These are phyloP conservation scores for Octonoba sinensis DNA, from an alignment of 2,888 invertebrate species.

Conservation along the genomic window DNA sequence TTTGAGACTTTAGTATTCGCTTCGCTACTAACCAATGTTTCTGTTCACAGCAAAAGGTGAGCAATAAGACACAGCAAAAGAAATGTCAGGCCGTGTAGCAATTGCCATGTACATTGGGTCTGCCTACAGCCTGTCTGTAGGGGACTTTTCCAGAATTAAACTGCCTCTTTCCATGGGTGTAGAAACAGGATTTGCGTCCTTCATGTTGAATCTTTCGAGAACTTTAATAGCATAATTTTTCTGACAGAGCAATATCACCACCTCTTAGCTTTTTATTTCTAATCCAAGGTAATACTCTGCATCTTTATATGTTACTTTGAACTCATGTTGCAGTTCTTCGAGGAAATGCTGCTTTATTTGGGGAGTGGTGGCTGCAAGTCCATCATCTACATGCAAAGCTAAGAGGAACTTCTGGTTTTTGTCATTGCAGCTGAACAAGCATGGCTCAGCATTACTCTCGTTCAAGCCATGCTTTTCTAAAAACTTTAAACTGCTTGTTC, in stretches of 20 bases:
- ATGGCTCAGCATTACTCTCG: too few relatives aligned
- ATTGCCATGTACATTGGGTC: too few relatives aligned
- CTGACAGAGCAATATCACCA: too few relatives aligned
- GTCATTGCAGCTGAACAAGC: too few relatives aligned
- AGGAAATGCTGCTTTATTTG: slow-evolving; percentile 6
- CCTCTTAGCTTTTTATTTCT: not conserved
- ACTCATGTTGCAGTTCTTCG: slow-evolving; percentile 8
- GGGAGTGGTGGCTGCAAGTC: slow-evolving; percentile 16
- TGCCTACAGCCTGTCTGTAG: too few relatives aligned
- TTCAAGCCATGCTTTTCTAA: too few relatives aligned
- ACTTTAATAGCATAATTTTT: slow-evolving; percentile 30
- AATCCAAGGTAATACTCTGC: slow-evolving; percentile 10
- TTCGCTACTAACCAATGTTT: slow-evolving; percentile 10
- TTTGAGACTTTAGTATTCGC: slow-evolving; percentile 10
- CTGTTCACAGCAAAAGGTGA: slow-evolving; percentile 2
- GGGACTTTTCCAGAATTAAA: too few relatives aligned
- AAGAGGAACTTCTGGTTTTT: too few relatives aligned
- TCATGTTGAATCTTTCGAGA: slow-evolving; percentile 22
- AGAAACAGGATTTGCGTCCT: slow-evolving; percentile 61
- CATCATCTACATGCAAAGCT: slow-evolving; percentile 39
- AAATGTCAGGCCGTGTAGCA: too few relatives aligned
- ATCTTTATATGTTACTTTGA: slow-evolving; percentile 35
- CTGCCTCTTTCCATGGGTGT: slow-evolving; percentile 40
- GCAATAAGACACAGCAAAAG: slow-evolving; percentile 32
- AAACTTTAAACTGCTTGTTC: too few relatives aligned